Base-by-base conservation (phyloP, 2,888 invertebrate species). In the Gymnocheta viridis region DNA sequence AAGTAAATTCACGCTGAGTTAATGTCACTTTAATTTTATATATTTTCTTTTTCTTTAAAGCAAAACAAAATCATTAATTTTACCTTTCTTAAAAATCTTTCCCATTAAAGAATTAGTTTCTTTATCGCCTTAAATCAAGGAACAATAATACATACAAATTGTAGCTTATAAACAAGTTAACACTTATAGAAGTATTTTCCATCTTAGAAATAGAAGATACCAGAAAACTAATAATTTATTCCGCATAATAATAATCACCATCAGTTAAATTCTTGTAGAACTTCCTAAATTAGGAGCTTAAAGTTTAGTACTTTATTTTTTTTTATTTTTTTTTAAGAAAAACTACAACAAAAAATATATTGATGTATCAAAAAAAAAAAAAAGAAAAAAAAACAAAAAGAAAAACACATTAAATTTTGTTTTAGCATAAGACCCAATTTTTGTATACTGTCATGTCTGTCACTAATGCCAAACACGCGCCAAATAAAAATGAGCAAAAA, bases 401-500 rank as follows among this genome's bases (percentile, higher is more conserved):
- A 47, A 12, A 62, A 27, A 51, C 17, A 64, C 19, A 72, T 79
- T 72, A 32, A 54, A 79, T 79, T 72, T 81, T 62, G 27, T 54
- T 69, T 49, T 9, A 35, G n/a, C 58, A 47, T 56, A 72, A 81
- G 67, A 83, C 80, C 76, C 58, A 72, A 44, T 76, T 84, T 81
- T 67, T 49, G 56, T 72, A 64, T 60, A 66, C 76, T 80, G 72
- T 77, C 80, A 80, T 83, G 83, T 83, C 83, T 83, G 80, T 66
- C 83, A 80, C 51, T 80, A 84, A 84, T 84, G 72, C 83, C 72
- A 73, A 84, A 84, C 83, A 84, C 83, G 83, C 83, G 83, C 80
- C 77, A 67, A 44, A 70, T 9, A 49, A 70, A 54, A 22, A 41
- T 44, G 29, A 54, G 51, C 60, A 47, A 56, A 56, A 27, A 62